Evolutionary conservation across 2,888 invertebrate species (phyloP).

Genomic region (Scaptomyza caliginosa): DNA sequence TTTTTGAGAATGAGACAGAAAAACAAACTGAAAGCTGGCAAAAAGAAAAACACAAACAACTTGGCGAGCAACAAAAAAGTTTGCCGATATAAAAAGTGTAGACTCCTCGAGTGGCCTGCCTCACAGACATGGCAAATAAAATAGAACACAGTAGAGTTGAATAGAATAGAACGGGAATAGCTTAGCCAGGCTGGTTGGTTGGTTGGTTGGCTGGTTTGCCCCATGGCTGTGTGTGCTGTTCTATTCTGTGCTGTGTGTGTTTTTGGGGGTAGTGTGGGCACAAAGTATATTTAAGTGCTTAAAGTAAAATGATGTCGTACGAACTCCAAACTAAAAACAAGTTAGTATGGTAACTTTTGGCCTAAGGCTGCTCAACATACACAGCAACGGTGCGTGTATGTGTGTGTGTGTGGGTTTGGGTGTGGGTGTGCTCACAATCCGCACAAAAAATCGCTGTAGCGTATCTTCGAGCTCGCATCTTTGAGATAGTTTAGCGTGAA

Average conservation of each 20-base stretch:
- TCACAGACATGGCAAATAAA: constrained; percentile 55
- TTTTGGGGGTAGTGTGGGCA: constrained; percentile 64
- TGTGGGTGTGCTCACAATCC: constrained; percentile 62
- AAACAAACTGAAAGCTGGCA: constrained; percentile 78
- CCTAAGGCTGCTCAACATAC: constrained; percentile 55
- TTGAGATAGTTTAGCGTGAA: constrained; percentile 79
- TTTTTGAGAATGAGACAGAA: constrained; percentile 27
- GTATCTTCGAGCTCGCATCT: constrained; percentile 78
- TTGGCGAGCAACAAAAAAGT: constrained; percentile 75
- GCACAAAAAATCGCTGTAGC: constrained; percentile 79
- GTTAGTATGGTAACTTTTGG: constrained; percentile 80
- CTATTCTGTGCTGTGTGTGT: background rate
- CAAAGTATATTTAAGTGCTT: constrained; percentile 82
- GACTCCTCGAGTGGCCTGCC: constrained; percentile 73
- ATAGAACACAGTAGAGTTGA: constrained; percentile 53
- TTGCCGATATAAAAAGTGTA: constrained; percentile 79
- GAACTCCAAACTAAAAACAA: constrained; percentile 81
- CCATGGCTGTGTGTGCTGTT: constrained; percentile 43
- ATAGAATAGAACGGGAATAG: constrained; percentile 45
- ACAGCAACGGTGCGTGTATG: constrained; percentile 8
- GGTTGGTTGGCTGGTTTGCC: constrained; percentile 15
- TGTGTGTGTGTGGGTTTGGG: constrained; percentile 26
- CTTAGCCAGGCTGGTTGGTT: constrained; percentile 45
- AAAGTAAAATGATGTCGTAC: constrained; percentile 83
- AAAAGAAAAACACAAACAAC: constrained; percentile 80